phyloP scores from a whole-genome alignment of 2,113 vertebrate genomes.

The Meriones unguiculatus region DNA sequence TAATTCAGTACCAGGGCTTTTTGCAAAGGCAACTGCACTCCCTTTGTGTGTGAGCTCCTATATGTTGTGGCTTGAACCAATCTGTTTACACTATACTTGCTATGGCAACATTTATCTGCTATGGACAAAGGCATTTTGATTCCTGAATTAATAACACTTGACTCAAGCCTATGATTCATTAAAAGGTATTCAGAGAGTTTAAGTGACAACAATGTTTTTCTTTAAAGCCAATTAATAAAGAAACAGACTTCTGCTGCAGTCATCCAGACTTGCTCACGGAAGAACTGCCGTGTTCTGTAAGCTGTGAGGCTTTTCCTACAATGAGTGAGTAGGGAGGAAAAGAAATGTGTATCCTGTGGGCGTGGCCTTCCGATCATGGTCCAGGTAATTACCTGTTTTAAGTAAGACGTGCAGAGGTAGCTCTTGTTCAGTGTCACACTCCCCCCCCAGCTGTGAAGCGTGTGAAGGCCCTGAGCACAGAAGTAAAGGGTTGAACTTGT shows the following conservation, averaged over 20 bases:
- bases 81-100: constrained; percentile 73
- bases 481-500: neutral
- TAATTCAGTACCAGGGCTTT: constrained; percentile 10
- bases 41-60: constrained; percentile 67
- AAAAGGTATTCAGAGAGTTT: constrained; percentile 75
- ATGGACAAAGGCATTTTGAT: constrained; percentile 82
- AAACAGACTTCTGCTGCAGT: constrained; percentile 64
- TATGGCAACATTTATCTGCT: constrained; percentile 75
- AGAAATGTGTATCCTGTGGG: neutral
- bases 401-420: neutral
- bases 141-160: constrained; percentile 81
- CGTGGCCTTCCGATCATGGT: neutral
- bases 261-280: constrained; percentile 62
- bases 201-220: constrained; percentile 70
- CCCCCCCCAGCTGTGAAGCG: neutral
- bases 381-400: neutral
- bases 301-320: constrained; percentile 46
- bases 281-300: constrained; percentile 63
- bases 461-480: neutral
- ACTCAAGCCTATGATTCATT: constrained; percentile 77
- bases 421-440: constrained; percentile 6
- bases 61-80: constrained; percentile 72
- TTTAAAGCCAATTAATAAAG: constrained; percentile 79
- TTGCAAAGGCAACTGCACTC: neutral
- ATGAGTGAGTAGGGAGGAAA: constrained; percentile 34